Base-by-base conservation (phyloP, 2,888 invertebrate genomes). In the Lordiphosa andalusiaca region DNA sequence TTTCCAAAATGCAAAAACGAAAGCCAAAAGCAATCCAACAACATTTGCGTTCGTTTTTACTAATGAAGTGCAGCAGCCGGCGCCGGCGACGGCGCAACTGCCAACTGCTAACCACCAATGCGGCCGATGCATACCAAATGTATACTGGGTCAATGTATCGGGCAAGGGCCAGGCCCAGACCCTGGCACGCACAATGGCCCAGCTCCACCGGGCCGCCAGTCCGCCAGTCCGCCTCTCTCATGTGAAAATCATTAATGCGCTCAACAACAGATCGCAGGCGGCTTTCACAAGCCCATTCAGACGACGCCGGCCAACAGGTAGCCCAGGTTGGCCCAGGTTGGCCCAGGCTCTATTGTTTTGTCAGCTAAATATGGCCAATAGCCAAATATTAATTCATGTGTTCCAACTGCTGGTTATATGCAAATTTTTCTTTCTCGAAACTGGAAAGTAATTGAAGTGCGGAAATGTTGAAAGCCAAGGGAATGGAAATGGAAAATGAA, bases 331-430 rank as follows among this genome's bases (percentile, higher is more conserved):
- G 21, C 41, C 16, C 16, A 16, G 16, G 49, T 53, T 44, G 53
- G 51, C 36, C 30, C 49, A 39, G 30, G 30, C 44, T 63, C 84
- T 76, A 78, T 78, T 78, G 77, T 78, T 81, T 61, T 78, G 84
- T 78, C 77, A 76, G 71, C 84, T 84, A 69, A 81, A 78, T 78
- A 78, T 81, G 77, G 77, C 81, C 81, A 73, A 78, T 78, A 83
- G 73, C 77, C 84, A 78, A 78, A 78, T 78, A 78, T 83, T 78
- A 78, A 78, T 83, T 78, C 77, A 77, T 71, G 68, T 57, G 60
- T 62, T 59, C 57, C 67, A 75, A 66, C 73, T 67, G 64, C 61
- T 73, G 13, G 44, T 46, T 53, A 30, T 42, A 36, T 53, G 44
- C 37, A 38, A 50, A 44, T 44, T 40, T 44, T 30, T 30, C 30